Evolutionary conservation across 2,797 vertebrate genomes (phyloP).

Genomic region (Leptatherina wallacei): DNA sequence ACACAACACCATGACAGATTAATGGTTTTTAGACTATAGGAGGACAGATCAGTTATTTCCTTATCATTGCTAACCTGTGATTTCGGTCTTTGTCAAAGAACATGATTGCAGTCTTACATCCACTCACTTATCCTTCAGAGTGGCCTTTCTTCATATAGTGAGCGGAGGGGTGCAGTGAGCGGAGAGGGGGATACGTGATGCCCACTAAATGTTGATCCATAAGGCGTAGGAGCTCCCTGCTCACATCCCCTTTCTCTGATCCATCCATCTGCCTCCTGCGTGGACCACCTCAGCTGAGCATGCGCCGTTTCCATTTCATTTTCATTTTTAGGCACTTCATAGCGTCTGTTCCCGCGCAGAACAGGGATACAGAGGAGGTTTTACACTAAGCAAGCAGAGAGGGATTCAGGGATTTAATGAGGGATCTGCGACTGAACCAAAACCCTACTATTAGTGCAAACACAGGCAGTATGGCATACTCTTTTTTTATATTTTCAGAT

Average conservation of each 20-base stretch:
- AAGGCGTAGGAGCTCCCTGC: conserved; percentile 73
- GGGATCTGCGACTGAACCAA: background rate
- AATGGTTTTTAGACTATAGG: conserved; percentile 31
- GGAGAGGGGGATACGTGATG: conserved; percentile 56
- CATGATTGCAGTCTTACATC: conserved; percentile 63
- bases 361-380: conserved; percentile 41
- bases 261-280: conserved; percentile 67
- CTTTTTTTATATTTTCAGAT: background rate
- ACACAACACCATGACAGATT: conserved; percentile 19
- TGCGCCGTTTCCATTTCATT: conserved; percentile 48
- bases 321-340: conserved; percentile 47
- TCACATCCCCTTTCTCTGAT: conserved; percentile 62
- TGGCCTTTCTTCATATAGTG: conserved; percentile 30
- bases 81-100: conserved; percentile 63
- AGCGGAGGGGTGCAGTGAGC: no score
- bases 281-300: conserved; percentile 56
- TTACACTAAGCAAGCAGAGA: conserved; percentile 17
- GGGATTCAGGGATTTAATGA: conserved; percentile 19
- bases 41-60: conserved; percentile 41
- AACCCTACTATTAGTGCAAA: conserved; percentile 3
- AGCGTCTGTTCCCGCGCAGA: conserved; percentile 34
- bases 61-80: conserved; percentile 47
- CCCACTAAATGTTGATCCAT: conserved; percentile 76
- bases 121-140: conserved; percentile 71
- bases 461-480: background rate